These are phyloP conservation scores for Acomys russatus DNA, from an alignment of 2,797 vertebrate genomes.

Conservation along the genomic window DNA sequence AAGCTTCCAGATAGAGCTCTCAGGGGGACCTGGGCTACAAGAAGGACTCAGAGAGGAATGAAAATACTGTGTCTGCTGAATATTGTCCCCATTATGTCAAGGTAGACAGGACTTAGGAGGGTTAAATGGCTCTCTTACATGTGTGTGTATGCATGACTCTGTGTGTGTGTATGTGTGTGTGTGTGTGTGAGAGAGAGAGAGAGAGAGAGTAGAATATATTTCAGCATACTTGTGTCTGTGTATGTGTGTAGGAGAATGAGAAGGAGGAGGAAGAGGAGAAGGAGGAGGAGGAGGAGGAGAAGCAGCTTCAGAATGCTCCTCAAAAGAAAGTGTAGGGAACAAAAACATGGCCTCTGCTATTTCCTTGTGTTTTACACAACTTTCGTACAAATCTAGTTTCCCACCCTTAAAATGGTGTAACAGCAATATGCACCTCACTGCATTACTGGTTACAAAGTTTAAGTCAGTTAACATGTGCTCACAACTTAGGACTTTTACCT, in stretches of 20 bases:
- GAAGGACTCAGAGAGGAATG: neutral
- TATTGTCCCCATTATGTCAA: neutral
- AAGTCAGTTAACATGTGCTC: neutral
- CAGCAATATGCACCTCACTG: neutral
- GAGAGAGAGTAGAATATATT: neutral
- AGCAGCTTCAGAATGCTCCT: neutral
- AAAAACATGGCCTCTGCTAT: neutral
- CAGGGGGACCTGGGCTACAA: neutral
- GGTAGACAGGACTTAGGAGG: neutral
- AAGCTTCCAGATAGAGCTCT: neutral
- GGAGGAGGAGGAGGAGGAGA: too few relatives aligned
- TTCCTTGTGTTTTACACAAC: neutral
- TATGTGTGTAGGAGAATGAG: too few relatives aligned
- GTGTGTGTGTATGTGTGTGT: neutral
- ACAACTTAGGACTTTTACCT: constrained; percentile 15
- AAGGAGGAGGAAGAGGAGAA: too few relatives aligned
- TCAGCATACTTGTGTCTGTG: neutral
- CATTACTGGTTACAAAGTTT: neutral
- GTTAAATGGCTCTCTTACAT: neutral
- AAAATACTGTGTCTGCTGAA: constrained; percentile 14
- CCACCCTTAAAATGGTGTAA: constrained; percentile 36
- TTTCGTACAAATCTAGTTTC: constrained; percentile 27
- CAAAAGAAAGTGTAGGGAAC: neutral
- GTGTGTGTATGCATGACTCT: too few relatives aligned
- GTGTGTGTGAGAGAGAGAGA: neutral